Evolutionary conservation across 2,797 vertebrate genomes (phyloP).

Genomic region (Pangasius larnaudii): DNA sequence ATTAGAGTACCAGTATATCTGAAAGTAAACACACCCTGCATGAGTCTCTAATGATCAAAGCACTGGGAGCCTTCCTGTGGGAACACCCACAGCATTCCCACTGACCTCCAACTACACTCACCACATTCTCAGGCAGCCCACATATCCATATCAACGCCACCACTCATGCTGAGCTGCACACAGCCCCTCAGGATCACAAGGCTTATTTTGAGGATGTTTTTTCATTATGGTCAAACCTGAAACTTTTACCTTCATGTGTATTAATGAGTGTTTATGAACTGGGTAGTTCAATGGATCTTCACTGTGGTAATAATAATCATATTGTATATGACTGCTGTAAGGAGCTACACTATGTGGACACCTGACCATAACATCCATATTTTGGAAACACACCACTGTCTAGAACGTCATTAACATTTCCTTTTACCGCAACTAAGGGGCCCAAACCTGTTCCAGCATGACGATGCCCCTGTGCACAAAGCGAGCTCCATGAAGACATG

Average conservation of each 20-base stretch:
- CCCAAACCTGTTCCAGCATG: too few species aligned
- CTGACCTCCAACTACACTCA: constrained; percentile 58
- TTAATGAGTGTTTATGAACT: neutral
- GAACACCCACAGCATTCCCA: constrained; percentile 67
- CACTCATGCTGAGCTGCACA: constrained; percentile 17
- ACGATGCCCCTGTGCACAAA: too few species aligned
- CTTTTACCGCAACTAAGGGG: too few species aligned
- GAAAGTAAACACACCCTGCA: constrained; percentile 54
- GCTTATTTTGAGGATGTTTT: neutral
- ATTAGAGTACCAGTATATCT: constrained; percentile 52
- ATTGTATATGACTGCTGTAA: neutral
- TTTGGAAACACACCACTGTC: too few species aligned
- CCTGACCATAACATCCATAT: too few species aligned
- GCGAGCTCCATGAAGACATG: too few species aligned
- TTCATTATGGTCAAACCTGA: neutral
- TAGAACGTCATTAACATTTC: too few species aligned
- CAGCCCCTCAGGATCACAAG: constrained; percentile 53
- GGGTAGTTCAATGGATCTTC: neutral
- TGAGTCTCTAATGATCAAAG: constrained; percentile 68
- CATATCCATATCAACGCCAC: constrained; percentile 54
- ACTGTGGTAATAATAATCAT: neutral
- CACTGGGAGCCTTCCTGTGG: constrained; percentile 61
- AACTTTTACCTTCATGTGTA: neutral
- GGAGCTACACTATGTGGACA: too few species aligned
- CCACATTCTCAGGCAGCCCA: constrained; percentile 57